Percentiles rank a stretch among this genome's conserved stretches.
Conservation (phyloP, 2,888 invertebrate genomes). For the Mesoligia furuncula region DNA sequence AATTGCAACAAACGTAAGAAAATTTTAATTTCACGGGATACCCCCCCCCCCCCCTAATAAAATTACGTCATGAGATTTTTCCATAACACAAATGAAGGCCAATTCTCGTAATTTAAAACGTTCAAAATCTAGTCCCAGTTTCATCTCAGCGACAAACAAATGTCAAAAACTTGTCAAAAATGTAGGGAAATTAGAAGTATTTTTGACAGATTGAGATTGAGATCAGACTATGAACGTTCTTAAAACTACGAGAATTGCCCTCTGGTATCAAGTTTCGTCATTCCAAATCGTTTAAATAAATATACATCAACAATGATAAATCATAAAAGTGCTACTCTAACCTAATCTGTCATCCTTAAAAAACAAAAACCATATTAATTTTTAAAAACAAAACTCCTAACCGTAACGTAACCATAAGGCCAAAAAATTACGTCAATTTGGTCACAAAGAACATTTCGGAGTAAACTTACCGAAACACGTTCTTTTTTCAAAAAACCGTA, state of each 20-base stretch:
- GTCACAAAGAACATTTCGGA: conserved; percentile 44
- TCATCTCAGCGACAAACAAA: no score
- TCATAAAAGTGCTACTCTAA: neutral
- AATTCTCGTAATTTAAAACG: no score
- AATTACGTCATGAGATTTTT: conserved; percentile 4
- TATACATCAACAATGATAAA: neutral
- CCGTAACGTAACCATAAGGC: conserved; percentile 12
- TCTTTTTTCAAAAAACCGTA: conserved; percentile 26
- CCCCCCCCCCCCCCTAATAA: neutral
- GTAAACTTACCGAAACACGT: conserved; percentile 47
- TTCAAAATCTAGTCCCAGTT: no score
- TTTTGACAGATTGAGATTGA: no score
- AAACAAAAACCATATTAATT: neutral
- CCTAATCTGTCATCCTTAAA: neutral
- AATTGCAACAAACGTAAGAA: no score
- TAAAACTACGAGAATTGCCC: no score
- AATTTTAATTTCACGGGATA: no score
- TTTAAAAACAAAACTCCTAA: conserved; percentile 6
- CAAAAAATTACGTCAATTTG: conserved; percentile 39
- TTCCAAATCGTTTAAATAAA: neutral
- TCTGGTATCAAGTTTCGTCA: neutral
- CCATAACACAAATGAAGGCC: neutral
- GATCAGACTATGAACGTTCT: no score
- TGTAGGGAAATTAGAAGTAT: no score
- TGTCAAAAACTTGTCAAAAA: no score